Evolutionary conservation across 2,797 vertebrate genomes (phyloP).

Genomic region (Centroberyx gerrardi): DNA sequence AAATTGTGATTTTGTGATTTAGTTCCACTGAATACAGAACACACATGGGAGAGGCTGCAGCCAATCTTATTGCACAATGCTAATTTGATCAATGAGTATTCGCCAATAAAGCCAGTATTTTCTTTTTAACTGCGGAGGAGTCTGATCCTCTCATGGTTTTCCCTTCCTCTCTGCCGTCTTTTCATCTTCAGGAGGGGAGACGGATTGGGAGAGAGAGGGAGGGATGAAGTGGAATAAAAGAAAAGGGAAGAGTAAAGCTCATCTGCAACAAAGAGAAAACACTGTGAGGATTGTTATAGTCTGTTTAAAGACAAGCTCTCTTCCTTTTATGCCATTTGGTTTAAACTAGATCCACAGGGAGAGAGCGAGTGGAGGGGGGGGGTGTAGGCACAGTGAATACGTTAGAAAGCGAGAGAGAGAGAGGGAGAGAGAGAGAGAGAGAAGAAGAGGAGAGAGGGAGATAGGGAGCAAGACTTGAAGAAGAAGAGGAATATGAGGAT

Average conservation of each 20-base stretch:
- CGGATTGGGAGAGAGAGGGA: slow-evolving; percentile 12
- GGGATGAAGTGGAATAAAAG: slow-evolving; percentile 34
- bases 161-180: neutral
- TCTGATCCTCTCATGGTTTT: neutral
- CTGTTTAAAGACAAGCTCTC: slow-evolving; percentile 41
- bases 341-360: slow-evolving; percentile 53
- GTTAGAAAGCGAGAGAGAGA: neutral
- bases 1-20: too few relatives aligned
- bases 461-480: slow-evolving; percentile 14
- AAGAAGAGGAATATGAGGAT: slow-evolving; percentile 8
- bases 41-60: neutral
- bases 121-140: neutral
- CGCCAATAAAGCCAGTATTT: slow-evolving; percentile 3
- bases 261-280: slow-evolving; percentile 34
- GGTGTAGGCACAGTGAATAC: neutral
- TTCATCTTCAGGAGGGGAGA: slow-evolving; percentile 20
- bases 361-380: neutral
- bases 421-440: neutral
- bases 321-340: slow-evolving; percentile 24
- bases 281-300: slow-evolving; percentile 32
- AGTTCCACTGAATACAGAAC: neutral
- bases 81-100: slow-evolving; percentile 16
- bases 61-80: neutral
- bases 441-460: neutral
- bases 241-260: slow-evolving; percentile 22